Base-by-base conservation (phyloP, 1,140 invertebrate genomes). In the Stegodyphus dumicola region DNA sequence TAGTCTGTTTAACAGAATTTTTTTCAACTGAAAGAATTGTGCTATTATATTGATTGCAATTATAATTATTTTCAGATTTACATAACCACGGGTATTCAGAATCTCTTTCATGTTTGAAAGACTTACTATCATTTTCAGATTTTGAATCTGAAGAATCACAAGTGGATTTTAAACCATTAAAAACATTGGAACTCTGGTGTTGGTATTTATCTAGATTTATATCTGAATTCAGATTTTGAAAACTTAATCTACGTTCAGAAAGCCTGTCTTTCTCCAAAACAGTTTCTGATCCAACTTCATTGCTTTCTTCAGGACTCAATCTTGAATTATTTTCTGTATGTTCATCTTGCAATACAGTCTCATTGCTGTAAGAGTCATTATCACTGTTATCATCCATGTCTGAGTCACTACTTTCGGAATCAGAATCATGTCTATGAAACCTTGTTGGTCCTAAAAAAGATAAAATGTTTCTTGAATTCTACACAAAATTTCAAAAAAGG, bases 331-430 rank as follows among this genome's bases (percentile, higher is more conserved):
- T n/a, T 53, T 54, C 65, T 18, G 79, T 65, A 33, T 33, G 64
- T 52, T 85, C 81, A 70, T 85, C 81, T 76, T 85, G 81, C 6
- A 85, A 53, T 51, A 85, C 33, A 9, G 81, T 85, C 48, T 76
- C 81, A 76, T 85, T 85, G 33, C 81, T 85, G 13, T 70, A 67
- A 69, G 81, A 85, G 11, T 85, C 81, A 64, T 73, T 60, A 1
- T 75, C 71, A 75, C 71, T 75, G 13, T 49, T 52, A 10, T 83
- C 71, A 54, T 54, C 51, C 5, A 69, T 33, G 17, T 48, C 49
- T 5, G 65, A 49, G 13, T 76, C 74, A 70, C 74, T 77, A 18
- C 74, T 77, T 0, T 77, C 81, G 49, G 73, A 77, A 9, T 18
- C 65, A 18, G 81, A 85, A 48, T 49, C 74, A 67, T 77, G 81